phyloP scores from a whole-genome alignment of 2,113 vertebrate genomes.

The Forbesichthys papilliferus region DNA sequence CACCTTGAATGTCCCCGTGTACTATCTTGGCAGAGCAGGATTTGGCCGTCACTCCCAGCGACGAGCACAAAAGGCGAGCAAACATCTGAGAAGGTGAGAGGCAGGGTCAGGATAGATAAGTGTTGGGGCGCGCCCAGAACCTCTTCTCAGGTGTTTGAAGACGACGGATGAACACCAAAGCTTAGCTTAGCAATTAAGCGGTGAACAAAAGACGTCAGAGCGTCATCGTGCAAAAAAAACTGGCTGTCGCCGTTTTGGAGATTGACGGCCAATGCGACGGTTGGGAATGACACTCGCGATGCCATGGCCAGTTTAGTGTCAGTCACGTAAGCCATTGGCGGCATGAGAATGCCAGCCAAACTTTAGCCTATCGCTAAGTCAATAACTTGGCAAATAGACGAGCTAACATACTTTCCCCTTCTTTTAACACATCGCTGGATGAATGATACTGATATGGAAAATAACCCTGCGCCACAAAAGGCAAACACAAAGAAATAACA shows the following conservation, averaged over 20 bases:
- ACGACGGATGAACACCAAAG: slow-evolving; percentile 66
- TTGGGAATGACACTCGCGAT: slow-evolving; percentile 48
- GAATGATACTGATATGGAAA: slow-evolving; percentile 75
- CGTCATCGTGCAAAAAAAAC: slow-evolving; percentile 51
- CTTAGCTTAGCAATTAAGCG: slow-evolving; percentile 33
- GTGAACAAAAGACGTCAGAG: slow-evolving; percentile 62
- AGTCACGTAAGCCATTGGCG: slow-evolving; percentile 70
- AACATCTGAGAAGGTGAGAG: slow-evolving; percentile 60
- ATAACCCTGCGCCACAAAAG: slow-evolving; percentile 66
- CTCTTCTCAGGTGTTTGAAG: slow-evolving; percentile 52
- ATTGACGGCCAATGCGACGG: slow-evolving; percentile 63
- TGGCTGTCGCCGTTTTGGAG: slow-evolving; percentile 48
- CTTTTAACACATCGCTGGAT: slow-evolving; percentile 68
- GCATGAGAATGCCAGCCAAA: slow-evolving; percentile 71
- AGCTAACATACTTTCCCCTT: slow-evolving; percentile 68
- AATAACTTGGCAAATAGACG: slow-evolving; percentile 74
- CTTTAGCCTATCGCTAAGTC: slow-evolving; percentile 79
- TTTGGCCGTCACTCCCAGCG: slow-evolving; percentile 53
- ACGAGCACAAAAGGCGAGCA: slow-evolving; percentile 71
- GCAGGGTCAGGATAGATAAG: slow-evolving; percentile 71
- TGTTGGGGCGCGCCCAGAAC: slow-evolving; percentile 59
- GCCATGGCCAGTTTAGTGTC: slow-evolving; percentile 63
- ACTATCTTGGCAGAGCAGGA: slow-evolving; percentile 65
- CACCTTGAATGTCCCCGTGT: slow-evolving; percentile 53
- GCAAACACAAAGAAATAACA: slow-evolving; percentile 73